Evolutionary conservation across 53 echinoderm and acorn worm species (phyloP).

Genomic region (Glandiceps talaboti): DNA sequence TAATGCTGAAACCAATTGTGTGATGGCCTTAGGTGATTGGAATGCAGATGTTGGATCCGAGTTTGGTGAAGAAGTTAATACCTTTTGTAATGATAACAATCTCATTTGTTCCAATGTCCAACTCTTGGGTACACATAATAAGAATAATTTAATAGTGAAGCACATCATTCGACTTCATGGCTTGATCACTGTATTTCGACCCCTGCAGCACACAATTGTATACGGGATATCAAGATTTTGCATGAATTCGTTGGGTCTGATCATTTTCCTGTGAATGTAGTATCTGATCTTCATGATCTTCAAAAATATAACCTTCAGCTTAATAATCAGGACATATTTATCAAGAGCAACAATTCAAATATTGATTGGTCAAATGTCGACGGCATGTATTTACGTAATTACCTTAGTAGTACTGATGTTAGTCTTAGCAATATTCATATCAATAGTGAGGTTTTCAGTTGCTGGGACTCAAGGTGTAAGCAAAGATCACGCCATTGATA

Average conservation of each 20-base stretch:
- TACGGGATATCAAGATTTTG: background rate
- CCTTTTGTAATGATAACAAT: background rate
- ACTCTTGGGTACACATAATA: background rate
- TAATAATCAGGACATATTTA: too few relatives aligned
- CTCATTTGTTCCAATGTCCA: background rate
- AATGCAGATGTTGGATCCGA: background rate
- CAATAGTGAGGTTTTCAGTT: background rate
- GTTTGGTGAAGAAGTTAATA: background rate
- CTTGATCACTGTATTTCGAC: background rate
- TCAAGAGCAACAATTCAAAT: background rate
- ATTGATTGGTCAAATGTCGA: background rate
- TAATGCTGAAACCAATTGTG: background rate
- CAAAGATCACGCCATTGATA: background rate
- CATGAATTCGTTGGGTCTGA: background rate
- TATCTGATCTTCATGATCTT: background rate
- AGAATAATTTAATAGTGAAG: background rate
- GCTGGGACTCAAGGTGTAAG: background rate
- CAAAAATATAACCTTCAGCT: background rate
- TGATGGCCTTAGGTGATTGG: background rate
- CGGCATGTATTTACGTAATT: background rate
- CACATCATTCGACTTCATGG: background rate
- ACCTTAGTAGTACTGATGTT: background rate
- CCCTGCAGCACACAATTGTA: background rate
- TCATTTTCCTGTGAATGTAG: background rate
- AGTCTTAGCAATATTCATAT: background rate